Evolutionary conservation across 2,797 vertebrate genomes (phyloP).

Genomic region (Rhyacichthys aspro): DNA sequence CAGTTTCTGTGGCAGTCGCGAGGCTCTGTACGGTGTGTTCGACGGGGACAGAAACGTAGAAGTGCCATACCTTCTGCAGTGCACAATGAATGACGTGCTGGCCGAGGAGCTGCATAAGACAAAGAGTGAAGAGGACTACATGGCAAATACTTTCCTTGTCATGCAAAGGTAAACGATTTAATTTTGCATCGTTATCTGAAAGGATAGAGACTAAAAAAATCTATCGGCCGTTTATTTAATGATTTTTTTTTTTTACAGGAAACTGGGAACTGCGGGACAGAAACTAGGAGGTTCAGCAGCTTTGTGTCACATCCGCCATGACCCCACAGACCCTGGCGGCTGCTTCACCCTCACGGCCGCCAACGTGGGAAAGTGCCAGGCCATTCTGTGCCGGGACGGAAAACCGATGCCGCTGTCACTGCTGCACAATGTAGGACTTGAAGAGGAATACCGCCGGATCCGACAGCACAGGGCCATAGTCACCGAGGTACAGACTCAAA

Average conservation of each 20-base stretch:
- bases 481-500: constrained; percentile 85
- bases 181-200: neutral
- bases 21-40: constrained; percentile 96
- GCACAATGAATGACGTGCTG: constrained; percentile 96
- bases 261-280: constrained; percentile 96
- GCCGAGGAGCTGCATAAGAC: constrained; percentile 95
- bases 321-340: constrained; percentile 91
- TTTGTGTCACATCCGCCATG: constrained; percentile 95
- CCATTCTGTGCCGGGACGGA: constrained; percentile 92
- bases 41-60: constrained; percentile 96
- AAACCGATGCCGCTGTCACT: constrained; percentile 91
- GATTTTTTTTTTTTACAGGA: constrained; percentile 72
- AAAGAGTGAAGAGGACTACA: constrained; percentile 93
- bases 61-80: constrained; percentile 94
- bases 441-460: constrained; percentile 90
- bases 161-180: constrained; percentile 88
- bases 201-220: neutral
- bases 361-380: constrained; percentile 94
- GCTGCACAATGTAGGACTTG: constrained; percentile 86
- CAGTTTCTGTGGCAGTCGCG: constrained; percentile 92
- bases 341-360: constrained; percentile 97
- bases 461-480: constrained; percentile 93
- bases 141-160: constrained; percentile 96
- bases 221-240: neutral
- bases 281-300: constrained; percentile 95